phyloP scores from a whole-genome alignment of 2,888 invertebrate species.

The Helicoverpa assulta region DNA sequence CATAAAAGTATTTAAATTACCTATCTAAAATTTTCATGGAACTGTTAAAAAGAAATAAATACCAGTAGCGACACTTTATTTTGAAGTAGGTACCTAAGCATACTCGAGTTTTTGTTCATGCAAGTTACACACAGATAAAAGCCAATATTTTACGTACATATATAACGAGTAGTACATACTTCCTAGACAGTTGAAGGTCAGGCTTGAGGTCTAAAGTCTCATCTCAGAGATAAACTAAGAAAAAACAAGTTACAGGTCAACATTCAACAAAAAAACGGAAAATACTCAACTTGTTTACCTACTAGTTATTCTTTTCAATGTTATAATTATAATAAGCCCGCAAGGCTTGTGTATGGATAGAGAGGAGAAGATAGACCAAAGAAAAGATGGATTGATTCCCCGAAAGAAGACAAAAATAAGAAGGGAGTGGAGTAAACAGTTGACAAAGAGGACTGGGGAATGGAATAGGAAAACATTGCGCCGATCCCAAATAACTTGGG shows the following conservation, averaged over 20 bases:
- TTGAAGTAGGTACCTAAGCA: slow-evolving; percentile 3
- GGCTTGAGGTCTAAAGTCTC: slow-evolving; percentile 10
- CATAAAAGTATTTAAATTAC: too few species aligned
- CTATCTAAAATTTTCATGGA: not conserved
- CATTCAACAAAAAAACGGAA: slow-evolving; percentile 23
- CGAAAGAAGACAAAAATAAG: too few species aligned
- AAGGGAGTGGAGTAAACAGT: too few species aligned
- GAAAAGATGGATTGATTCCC: too few species aligned
- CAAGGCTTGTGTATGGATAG: not conserved
- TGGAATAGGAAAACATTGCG: too few species aligned
- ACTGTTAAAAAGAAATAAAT: slow-evolving; percentile 1
- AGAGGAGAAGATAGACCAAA: too few species aligned
- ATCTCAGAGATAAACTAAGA: slow-evolving; percentile 18
- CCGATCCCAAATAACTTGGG: too few species aligned
- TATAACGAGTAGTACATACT: slow-evolving; percentile 9
- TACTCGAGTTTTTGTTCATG: slow-evolving; percentile 32
- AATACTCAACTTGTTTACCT: slow-evolving; percentile 1
- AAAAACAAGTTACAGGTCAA: slow-evolving; percentile 18
- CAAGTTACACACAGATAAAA: not conserved
- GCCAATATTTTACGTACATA: slow-evolving; percentile 14
- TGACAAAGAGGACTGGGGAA: too few species aligned
- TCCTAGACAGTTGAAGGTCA: not conserved
- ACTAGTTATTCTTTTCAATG: not conserved
- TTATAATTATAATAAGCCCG: not conserved
- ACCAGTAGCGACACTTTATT: slow-evolving; percentile 1